Evolutionary conservation across 2,888 invertebrate species (phyloP).

Genomic region (Ichneumon xanthorius): DNA sequence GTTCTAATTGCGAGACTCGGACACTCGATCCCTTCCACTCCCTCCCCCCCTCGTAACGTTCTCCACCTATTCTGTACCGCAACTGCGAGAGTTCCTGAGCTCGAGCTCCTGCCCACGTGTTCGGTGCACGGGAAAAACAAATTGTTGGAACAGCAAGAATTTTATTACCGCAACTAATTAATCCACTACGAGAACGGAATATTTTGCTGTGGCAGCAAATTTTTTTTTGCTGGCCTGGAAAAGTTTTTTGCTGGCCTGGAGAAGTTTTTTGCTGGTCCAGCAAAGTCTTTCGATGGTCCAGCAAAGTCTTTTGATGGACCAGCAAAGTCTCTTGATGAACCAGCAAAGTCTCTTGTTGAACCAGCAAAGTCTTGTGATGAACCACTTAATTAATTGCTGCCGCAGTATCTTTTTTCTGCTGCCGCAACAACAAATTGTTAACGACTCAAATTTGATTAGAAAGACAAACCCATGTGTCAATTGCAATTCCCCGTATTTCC

Average conservation of each 20-base stretch:
- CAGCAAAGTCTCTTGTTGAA: no score
- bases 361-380: no score
- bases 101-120: background rate
- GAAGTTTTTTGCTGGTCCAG: no score
- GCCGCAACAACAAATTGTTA: background rate
- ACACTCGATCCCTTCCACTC: constrained; percentile 70
- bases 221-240: no score
- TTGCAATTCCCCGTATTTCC: background rate
- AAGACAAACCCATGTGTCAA: background rate
- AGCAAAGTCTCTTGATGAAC: no score
- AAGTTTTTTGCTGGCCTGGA: no score
- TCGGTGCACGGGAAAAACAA: background rate
- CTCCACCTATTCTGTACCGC: constrained; percentile 41
- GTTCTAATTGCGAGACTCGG: constrained; percentile 74
- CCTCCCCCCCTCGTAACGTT: constrained; percentile 48
- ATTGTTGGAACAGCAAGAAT: background rate
- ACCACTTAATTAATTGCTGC: no score
- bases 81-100: constrained; percentile 56
- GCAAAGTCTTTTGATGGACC: no score
- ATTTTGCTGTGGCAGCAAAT: background rate
- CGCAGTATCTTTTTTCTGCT: background rate
- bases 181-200: background rate
- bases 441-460: background rate
- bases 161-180: background rate
- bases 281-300: no score